A percentile compares a stretch with the other conserved stretches of the same genome.
These are phyloP conservation scores for Platysternon megacephalum DNA, from an alignment of 2,113 vertebrate species.

Conservation along the genomic window DNA sequence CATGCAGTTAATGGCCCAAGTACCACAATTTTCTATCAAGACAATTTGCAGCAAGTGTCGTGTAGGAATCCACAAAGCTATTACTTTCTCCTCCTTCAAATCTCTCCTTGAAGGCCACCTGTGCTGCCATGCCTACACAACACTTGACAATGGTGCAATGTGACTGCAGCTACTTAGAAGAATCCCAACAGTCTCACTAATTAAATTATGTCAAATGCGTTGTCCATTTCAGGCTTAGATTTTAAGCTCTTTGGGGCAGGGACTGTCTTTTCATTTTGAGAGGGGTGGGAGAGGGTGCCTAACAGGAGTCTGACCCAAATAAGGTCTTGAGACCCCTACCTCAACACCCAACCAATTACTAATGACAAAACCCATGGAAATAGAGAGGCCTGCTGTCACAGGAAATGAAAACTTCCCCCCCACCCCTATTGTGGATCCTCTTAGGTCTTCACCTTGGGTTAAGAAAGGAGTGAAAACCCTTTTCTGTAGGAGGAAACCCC, in stretches of 20 bases:
- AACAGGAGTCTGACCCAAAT: neutral
- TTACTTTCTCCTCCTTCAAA: neutral
- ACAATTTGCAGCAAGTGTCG: conserved; percentile 35
- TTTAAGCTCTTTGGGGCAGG: neutral
- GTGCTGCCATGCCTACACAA: neutral
- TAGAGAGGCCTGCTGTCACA: neutral
- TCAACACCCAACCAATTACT: neutral
- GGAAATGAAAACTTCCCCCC: too few species aligned
- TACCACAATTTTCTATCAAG: conserved; percentile 56
- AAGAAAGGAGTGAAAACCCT: neutral
- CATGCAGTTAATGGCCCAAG: conserved; percentile 56
- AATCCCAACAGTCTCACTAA: neutral
- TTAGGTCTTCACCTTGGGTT: too few species aligned
- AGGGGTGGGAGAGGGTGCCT: rapidly evolving
- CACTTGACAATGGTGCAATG: neutral
- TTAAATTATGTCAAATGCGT: too few species aligned
- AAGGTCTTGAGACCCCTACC: neutral
- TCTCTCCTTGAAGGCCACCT: neutral
- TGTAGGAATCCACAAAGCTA: conserved; percentile 46
- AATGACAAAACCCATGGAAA: neutral
- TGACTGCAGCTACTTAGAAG: neutral
- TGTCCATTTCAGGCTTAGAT: neutral
- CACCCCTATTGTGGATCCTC: neutral
- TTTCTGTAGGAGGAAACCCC: neutral
- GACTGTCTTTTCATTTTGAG: neutral